A percentile compares a stretch with the other conserved stretches of the same genome.
Conservation (phyloP, 2,797 vertebrate genomes). For the Labroides dimidiatus region DNA sequence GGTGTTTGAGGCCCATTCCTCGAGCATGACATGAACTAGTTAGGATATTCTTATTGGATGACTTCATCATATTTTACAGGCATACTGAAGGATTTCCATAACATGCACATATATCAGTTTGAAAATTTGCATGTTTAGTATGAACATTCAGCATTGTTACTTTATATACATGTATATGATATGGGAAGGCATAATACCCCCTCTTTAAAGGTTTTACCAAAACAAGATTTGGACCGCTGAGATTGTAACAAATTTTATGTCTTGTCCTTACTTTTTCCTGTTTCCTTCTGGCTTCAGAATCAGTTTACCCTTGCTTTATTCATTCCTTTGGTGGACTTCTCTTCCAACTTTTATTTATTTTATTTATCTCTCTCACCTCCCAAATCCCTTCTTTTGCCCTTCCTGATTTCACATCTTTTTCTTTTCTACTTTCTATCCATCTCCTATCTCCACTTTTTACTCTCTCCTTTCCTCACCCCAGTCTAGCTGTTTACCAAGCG, state of each 20-base stretch:
- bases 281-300: background rate
- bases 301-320: conserved; percentile 14
- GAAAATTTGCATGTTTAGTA: too few species aligned
- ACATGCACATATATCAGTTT: too few species aligned
- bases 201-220: too few species aligned
- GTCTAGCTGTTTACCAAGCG: conserved; percentile 56
- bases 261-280: background rate
- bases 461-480: background rate
- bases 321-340: background rate
- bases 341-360: background rate
- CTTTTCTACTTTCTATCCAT: conserved; percentile 16
- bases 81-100: too few species aligned
- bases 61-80: too few species aligned
- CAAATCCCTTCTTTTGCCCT: background rate
- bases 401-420: conserved; percentile 21
- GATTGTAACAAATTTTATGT: conserved; percentile 42
- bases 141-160: too few species aligned
- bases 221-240: conserved; percentile 4
- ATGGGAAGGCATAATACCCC: too few species aligned
- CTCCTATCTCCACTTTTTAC: conserved; percentile 1
- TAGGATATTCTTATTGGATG: too few species aligned
- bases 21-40: too few species aligned
- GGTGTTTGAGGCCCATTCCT: too few species aligned
- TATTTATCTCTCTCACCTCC: background rate
- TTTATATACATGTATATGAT: too few species aligned